Conservation (phyloP, 2,797 vertebrate genomes). For the Lemur catta region DNA sequence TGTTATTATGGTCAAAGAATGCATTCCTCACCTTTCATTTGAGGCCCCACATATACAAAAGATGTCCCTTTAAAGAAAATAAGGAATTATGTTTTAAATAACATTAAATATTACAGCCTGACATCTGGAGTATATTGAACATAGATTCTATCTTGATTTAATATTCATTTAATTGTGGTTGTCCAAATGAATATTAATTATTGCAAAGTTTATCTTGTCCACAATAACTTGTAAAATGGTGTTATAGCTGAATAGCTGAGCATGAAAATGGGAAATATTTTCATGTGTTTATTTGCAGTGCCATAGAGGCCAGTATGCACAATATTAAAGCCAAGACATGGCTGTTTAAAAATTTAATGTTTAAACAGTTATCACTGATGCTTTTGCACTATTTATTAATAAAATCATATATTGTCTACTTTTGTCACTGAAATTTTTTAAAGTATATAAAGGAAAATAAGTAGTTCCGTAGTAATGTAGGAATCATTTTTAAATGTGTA, state of each 20-base stretch:
- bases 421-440: conserved; percentile 12
- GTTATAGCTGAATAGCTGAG: conserved; percentile 53
- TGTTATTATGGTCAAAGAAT: conserved; percentile 66
- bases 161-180: conserved; percentile 63
- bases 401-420: conserved; percentile 76
- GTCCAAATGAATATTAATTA: conserved; percentile 60
- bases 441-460: conserved; percentile 36
- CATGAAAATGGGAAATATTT: conserved; percentile 65
- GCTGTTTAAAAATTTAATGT: conserved; percentile 72
- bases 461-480: not conserved
- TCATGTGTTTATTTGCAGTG: conserved; percentile 48
- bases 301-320: conserved; percentile 30
- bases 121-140: conserved; percentile 61
- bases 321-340: conserved; percentile 67
- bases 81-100: conserved; percentile 63
- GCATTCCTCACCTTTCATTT: conserved; percentile 56
- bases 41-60: conserved; percentile 9
- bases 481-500: conserved; percentile 44
- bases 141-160: conserved; percentile 68
- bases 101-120: conserved; percentile 55
- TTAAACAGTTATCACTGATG: conserved; percentile 77
- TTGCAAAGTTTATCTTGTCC: conserved; percentile 68
- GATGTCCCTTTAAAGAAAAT: conserved; percentile 55
- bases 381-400: conserved; percentile 87
- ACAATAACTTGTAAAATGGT: conserved; percentile 67